These are phyloP conservation scores for Orchestes rusci DNA, from an alignment of 2,888 invertebrate species.

Conservation along the genomic window DNA sequence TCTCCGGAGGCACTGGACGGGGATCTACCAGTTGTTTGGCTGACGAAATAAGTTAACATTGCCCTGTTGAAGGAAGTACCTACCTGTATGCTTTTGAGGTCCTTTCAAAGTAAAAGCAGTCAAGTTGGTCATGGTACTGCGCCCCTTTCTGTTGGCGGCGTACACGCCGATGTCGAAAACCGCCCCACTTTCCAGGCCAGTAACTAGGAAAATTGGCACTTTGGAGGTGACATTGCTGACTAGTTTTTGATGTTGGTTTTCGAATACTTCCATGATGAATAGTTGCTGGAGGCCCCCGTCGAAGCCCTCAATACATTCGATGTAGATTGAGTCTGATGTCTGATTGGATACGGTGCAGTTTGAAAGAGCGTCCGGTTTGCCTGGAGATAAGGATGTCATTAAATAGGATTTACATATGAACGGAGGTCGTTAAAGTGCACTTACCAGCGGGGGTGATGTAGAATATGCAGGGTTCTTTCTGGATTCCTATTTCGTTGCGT, in stretches of 20 bases:
- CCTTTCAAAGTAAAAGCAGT: constrained; percentile 66
- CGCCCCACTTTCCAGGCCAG: constrained; percentile 59
- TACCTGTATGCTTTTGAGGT: constrained; percentile 66
- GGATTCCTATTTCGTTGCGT: constrained; percentile 63
- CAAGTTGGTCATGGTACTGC: constrained; percentile 57
- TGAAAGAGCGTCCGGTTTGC: constrained; percentile 64
- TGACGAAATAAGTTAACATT: too few species aligned
- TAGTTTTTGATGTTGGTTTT: constrained; percentile 47
- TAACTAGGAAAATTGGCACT: constrained; percentile 58
- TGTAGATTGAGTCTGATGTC: constrained; percentile 62
- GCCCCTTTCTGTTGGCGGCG: constrained; percentile 65
- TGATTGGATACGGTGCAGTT: constrained; percentile 70
- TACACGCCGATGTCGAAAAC: constrained; percentile 62
- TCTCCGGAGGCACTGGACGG: constrained; percentile 46
- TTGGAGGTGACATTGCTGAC: constrained; percentile 53
- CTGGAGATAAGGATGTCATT: constrained; percentile 44
- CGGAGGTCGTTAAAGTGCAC: too few species aligned
- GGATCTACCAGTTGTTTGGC: too few species aligned
- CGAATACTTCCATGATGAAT: constrained; percentile 66
- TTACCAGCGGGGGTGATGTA: constrained; percentile 67
- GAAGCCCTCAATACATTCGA: constrained; percentile 68
- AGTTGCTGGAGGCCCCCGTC: constrained; percentile 68
- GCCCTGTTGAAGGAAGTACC: constrained; percentile 23
- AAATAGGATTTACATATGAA: too few species aligned
- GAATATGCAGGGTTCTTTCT: constrained; percentile 66